phyloP scores from a whole-genome alignment of 2,797 vertebrate species.

The Novumbra hubbsi region DNA sequence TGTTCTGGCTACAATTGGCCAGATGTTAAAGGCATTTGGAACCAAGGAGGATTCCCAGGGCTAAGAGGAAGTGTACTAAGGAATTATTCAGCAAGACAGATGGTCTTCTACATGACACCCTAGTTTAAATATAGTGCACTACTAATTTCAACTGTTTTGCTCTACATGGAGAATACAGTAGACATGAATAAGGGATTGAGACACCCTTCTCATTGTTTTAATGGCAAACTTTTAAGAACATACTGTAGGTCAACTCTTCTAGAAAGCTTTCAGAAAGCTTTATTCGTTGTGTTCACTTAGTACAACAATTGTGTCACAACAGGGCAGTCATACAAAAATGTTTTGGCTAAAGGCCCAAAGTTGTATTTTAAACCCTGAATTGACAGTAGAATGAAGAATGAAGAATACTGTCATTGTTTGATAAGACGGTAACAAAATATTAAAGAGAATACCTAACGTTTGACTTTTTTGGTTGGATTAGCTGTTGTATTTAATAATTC shows the following conservation, averaged over 20 bases:
- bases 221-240: not conserved
- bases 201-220: not conserved
- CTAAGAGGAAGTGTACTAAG: not conserved
- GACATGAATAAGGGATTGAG: not conserved
- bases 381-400: not conserved
- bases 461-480: conserved; percentile 50
- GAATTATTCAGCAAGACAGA: not conserved
- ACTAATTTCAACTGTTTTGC: not conserved
- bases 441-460: conserved; percentile 25
- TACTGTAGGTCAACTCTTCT: not conserved
- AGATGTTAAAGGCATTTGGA: conserved; percentile 23
- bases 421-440: conserved; percentile 38
- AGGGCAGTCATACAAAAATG: not conserved
- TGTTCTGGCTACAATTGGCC: conserved; percentile 9
- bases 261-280: not conserved
- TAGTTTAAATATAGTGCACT: not conserved
- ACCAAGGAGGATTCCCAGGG: conserved; percentile 2
- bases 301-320: not conserved
- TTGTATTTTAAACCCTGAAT: not conserved
- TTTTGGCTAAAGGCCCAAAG: not conserved
- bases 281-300: not conserved
- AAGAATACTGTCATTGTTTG: conserved; percentile 35
- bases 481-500: conserved; percentile 53
- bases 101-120: not conserved
- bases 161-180: not conserved